Base-by-base conservation (phyloP, 2,797 vertebrate genomes). In the Leucoraja ocellata region DNA sequence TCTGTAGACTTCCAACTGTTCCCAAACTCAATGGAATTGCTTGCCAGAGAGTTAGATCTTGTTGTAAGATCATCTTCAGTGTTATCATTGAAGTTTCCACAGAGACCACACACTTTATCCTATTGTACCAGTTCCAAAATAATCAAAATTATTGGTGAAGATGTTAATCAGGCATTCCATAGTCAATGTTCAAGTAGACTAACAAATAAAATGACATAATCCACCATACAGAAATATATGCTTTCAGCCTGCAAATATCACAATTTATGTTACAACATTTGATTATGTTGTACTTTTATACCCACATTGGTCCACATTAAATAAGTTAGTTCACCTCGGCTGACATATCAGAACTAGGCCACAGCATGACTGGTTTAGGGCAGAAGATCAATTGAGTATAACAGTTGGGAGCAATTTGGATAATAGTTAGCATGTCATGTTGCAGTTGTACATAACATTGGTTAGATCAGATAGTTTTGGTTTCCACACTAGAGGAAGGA, bases 31-130 rank as follows among this genome's bases (percentile, higher is more conserved):
- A 68, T 23, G 61, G n/a, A 1, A 32, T 16, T 88, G n/a, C 0
- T 88, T 63, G 18, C 84, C 21, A 68, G 94, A 93, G 95, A 95
- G 94, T 94, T 93, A 83, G 95, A 95, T 73, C 94, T 95, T 0
- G 95, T 95, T 93, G 95, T 94, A 7, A 97, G 93, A 93, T 97
- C 97, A 90, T 97, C 97, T 93, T 94, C 95, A 93, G 96, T 95
- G 93, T 94, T 96, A 93, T 94, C 95, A 93, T 97, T 96, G 95
- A 96, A 97, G 94, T 97, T 96, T 32, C 97, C 97, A 95, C 97
- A 97, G 23, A 97, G 96, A 61, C 97, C 96, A 61, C 95, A 95
- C 13, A 97, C 96, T 93, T 54, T 91, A 74, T 94, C 95, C 97
- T 97, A 68, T 79, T 65, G 80, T 80, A 93, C 10, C 61, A 68